Base-by-base conservation (phyloP, 2,797 vertebrate genomes). In the Anolis apletophallus region DNA sequence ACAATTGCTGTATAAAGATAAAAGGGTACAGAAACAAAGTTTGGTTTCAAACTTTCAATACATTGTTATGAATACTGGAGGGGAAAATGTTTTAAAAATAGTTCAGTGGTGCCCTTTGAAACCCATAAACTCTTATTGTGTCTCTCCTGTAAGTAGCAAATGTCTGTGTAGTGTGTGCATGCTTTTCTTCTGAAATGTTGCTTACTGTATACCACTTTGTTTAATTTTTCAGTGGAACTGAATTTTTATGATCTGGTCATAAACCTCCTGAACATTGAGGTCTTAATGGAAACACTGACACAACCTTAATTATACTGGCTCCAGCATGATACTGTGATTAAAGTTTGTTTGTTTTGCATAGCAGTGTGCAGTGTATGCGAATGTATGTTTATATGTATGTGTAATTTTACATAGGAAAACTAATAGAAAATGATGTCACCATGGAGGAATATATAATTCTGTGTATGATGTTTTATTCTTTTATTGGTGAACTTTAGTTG, bases 251-350 rank as follows among this genome's bases (percentile, higher is more conserved):
- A 89, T 90, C 79, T 2, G 85, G 88, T 94, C 93, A 93, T 96
- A 96, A 96, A 96, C 92, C 89, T 94, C 91, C 93, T 83, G 23
- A 92, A 95, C 93, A 94, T 91, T 90, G 91, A 88, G 85, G 93
- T 88, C 95, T 94, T 93, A 95, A 93, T 96, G 95, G 96, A 96
- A 97, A 97, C 93, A 94, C 91, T 97, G 96, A 96, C 96, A 96
- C 91, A 94, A 95, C 85, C 86, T 94, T 95, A 93, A 94, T 96
- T 96, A 95, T 90, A 89, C 87, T 96, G 94, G 96, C 95, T 96
- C 96, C 95, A 95, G 88, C 84, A 92, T 89, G 91, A 94, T 93
- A 94, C 90, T 88, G 86, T 95, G 92, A 94, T 95, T 94, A 95
- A 96, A 93, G 85, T 93, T 94, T 94, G 91, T 92, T 95, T 95